phyloP scores from a whole-genome alignment of 2,888 invertebrate genomes.

The Rhyacophila evoluta region DNA sequence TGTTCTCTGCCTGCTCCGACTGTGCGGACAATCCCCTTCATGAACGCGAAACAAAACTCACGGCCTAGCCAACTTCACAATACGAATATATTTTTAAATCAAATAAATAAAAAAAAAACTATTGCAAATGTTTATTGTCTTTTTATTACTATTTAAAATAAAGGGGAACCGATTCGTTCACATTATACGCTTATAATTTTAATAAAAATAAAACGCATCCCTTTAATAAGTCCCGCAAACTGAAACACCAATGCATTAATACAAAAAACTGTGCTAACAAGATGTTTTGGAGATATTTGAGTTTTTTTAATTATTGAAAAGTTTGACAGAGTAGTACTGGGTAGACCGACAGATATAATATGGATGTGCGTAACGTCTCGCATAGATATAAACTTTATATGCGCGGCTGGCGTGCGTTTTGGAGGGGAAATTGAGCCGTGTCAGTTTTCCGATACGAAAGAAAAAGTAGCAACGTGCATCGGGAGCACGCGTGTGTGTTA shows the following conservation, averaged over 20 bases:
- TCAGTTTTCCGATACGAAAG: slow-evolving; percentile 15
- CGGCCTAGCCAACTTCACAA: neutral
- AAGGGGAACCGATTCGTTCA: neutral
- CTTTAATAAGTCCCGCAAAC: neutral
- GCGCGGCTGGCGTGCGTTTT: slow-evolving; percentile 26
- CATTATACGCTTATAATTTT: neutral
- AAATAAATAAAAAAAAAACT: neutral
- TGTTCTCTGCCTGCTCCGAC: slow-evolving; percentile 13
- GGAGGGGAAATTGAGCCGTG: slow-evolving; percentile 38
- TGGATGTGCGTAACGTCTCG: slow-evolving; percentile 35
- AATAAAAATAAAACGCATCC: neutral
- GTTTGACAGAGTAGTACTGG: no score
- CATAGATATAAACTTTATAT: slow-evolving; percentile 35
- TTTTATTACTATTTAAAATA: neutral
- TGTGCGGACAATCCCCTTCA: slow-evolving; percentile 40
- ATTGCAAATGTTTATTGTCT: neutral
- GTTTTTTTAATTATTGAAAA: no score
- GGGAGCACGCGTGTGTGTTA: slow-evolving; percentile 10
- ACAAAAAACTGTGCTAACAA: no score
- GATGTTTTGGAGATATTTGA: no score
- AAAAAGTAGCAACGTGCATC: slow-evolving; percentile 19
- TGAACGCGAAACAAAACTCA: slow-evolving; percentile 36
- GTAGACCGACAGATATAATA: no score
- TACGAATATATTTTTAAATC: neutral
- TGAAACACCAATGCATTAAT: neutral